Conservation (phyloP, 2,113 vertebrate genomes). For the Phylloscopus trochiloides region DNA sequence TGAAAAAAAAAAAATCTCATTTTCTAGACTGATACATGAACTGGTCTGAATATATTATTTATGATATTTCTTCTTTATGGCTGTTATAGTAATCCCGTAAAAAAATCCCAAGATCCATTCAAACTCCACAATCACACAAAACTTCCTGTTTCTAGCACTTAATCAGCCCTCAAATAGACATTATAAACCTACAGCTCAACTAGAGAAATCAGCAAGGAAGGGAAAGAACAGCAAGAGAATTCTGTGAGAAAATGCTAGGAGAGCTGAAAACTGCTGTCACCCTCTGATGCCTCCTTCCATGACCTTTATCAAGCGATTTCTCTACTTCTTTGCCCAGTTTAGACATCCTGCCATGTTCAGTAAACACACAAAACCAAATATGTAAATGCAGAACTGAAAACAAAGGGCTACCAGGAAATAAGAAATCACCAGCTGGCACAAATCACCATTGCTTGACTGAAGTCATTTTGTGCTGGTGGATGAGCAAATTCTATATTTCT, state of each 20-base stretch:
- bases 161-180: slow-evolving; percentile 1
- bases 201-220: background rate
- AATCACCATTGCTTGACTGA: background rate
- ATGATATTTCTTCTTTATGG: background rate
- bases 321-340: background rate
- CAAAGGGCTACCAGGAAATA: background rate
- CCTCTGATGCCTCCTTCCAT: background rate
- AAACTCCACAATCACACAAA: background rate
- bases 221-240: background rate
- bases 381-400: background rate
- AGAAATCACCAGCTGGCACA: background rate
- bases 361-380: background rate
- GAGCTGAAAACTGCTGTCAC: background rate
- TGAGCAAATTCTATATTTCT: background rate
- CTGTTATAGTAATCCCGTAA: background rate
- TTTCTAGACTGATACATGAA: background rate
- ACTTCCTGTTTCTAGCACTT: background rate
- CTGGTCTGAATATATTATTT: background rate
- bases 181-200: background rate
- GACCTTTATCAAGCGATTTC: background rate
- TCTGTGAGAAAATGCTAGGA: background rate
- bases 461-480: background rate
- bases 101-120: background rate
- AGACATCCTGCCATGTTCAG: background rate
- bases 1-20: background rate